Evolutionary conservation across 1,140 invertebrate species (phyloP).

Genomic region (Zaprionus vittiger): DNA sequence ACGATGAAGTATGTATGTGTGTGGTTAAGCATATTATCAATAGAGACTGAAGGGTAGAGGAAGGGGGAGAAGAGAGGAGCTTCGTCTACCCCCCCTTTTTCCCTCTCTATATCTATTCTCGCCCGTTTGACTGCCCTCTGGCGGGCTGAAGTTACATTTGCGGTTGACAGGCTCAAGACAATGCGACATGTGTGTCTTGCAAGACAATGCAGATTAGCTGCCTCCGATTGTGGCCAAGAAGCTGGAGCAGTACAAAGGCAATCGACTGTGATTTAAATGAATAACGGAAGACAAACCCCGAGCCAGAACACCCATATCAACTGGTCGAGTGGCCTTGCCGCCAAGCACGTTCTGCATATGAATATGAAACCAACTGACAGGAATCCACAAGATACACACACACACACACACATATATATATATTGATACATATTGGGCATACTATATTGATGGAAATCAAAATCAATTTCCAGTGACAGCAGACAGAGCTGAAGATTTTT

Average conservation of each 20-base stretch:
- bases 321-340: conserved; percentile 24
- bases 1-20: conserved; percentile 22
- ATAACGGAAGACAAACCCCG: conserved; percentile 31
- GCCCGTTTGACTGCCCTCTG: not conserved
- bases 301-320: conserved; percentile 56
- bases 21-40: conserved; percentile 65
- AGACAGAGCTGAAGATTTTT: conserved; percentile 44
- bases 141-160: conserved; percentile 34
- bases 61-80: not conserved
- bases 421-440: conserved; percentile 8
- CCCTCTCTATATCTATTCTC: not conserved
- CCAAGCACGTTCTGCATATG: conserved; percentile 55
- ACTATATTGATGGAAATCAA: conserved; percentile 56
- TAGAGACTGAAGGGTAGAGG: not conserved
- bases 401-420: not conserved
- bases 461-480: conserved; percentile 65
- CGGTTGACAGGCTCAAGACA: conserved; percentile 50
- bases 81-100: not conserved
- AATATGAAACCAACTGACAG: conserved; percentile 32
- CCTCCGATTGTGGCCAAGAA: conserved; percentile 2
- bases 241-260: conserved; percentile 41
- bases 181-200: conserved; percentile 55
- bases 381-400: not conserved
- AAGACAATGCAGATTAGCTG: conserved; percentile 73
- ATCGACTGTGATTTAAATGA: conserved; percentile 70